These are phyloP conservation scores for Lepidonotus clava DNA, from an alignment of 2,888 invertebrate species.

Conservation along the genomic window DNA sequence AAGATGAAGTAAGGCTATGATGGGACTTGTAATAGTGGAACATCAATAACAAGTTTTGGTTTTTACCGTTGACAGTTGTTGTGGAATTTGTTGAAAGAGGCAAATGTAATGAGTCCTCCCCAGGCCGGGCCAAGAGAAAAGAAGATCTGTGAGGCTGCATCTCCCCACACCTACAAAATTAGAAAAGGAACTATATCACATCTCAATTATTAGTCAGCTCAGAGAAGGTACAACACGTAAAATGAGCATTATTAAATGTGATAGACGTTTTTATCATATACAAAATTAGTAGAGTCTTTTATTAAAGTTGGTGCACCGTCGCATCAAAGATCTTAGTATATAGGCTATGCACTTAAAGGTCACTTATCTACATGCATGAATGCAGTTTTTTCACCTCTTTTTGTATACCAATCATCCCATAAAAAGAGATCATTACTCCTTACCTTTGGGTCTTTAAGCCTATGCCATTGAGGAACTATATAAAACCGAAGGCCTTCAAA, in stretches of 20 bases:
- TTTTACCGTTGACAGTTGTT: slow-evolving; percentile 21
- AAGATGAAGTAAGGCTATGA: background rate
- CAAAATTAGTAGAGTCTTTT: background rate
- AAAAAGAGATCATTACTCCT: background rate
- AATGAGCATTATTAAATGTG: background rate
- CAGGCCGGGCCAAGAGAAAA: slow-evolving; percentile 5
- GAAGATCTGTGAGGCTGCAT: slow-evolving; percentile 33
- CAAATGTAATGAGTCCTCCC: background rate
- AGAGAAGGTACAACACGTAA: background rate
- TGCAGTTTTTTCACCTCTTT: background rate
- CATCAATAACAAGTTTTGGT: background rate
- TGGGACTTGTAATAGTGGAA: background rate
- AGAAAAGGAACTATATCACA: no score
- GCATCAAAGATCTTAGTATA: background rate
- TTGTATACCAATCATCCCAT: background rate
- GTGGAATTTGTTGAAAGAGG: slow-evolving; percentile 41
- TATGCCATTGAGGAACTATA: background rate
- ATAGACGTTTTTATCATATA: background rate
- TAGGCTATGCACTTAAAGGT: background rate
- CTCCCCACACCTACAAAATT: slow-evolving; percentile 41
- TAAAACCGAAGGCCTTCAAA: background rate
- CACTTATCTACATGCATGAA: background rate
- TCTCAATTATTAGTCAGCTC: no score
- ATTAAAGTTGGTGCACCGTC: background rate
- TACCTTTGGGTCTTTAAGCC: background rate